Conservation (phyloP, 2,888 invertebrate species). For the Yponomeuta malinellus region DNA sequence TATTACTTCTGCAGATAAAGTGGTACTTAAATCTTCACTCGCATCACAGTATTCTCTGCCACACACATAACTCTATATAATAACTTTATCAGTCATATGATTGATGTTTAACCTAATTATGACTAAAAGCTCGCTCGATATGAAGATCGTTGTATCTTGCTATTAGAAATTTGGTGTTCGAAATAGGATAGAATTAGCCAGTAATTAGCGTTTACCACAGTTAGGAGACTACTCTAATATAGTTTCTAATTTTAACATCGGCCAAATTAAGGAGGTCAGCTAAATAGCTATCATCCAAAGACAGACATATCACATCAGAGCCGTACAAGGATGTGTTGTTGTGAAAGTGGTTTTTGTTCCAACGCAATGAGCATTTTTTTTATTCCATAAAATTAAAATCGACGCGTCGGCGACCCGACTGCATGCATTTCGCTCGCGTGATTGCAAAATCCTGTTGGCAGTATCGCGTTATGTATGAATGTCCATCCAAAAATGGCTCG, state of each 20-base stretch:
- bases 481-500: conserved; percentile 32
- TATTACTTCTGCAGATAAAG: conserved; percentile 16
- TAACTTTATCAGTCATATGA: conserved; percentile 35
- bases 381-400: conserved; percentile 14
- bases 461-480: conserved; percentile 28
- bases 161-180: neutral
- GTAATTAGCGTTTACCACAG: conserved; percentile 23
- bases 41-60: conserved; percentile 17
- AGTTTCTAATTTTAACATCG: too few relatives aligned
- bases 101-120: conserved; percentile 43
- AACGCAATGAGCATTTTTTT: conserved; percentile 9
- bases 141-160: neutral
- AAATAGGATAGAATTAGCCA: conserved; percentile 26
- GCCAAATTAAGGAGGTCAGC: too few relatives aligned
- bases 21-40: conserved; percentile 15
- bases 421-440: conserved; percentile 11
- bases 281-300: neutral
- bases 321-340: neutral
- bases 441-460: conserved; percentile 31
- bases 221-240: neutral
- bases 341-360: conserved; percentile 13
- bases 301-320: neutral
- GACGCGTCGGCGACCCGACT: conserved; percentile 11
- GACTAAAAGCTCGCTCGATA: conserved; percentile 22
- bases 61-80: conserved; percentile 14